Percentiles rank a stretch among this genome's conserved stretches.
phyloP scores from a whole-genome alignment of 1,140 invertebrate species.

The Drosophila simulans region DNA sequence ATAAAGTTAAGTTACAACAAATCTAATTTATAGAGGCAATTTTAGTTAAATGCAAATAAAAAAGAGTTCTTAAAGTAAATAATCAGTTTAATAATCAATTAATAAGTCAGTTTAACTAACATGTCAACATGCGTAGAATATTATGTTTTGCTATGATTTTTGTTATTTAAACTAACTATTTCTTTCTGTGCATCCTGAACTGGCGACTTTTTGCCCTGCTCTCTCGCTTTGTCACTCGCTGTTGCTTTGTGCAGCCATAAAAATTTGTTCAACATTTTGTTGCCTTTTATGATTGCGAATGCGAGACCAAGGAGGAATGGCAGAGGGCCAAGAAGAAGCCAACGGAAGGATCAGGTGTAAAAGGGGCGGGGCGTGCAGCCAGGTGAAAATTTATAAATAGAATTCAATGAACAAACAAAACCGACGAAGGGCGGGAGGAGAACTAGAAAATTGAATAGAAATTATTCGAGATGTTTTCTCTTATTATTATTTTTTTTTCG shows the following conservation, averaged over 20 bases:
- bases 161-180: not conserved
- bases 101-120: too few relatives aligned
- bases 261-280: slow-evolving; percentile 60
- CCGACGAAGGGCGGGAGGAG: not conserved
- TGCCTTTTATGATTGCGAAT: slow-evolving; percentile 52
- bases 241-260: slow-evolving; percentile 51
- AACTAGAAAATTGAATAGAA: slow-evolving; percentile 33
- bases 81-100: too few relatives aligned
- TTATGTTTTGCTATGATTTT: too few relatives aligned
- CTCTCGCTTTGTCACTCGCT: slow-evolving; percentile 28
- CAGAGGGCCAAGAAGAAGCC: slow-evolving; percentile 1
- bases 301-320: not conserved
- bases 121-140: too few relatives aligned
- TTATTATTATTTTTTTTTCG: slow-evolving; percentile 3
- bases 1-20: too few relatives aligned
- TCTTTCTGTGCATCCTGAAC: slow-evolving; percentile 6
- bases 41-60: too few relatives aligned
- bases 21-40: too few relatives aligned
- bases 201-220: slow-evolving; percentile 26
- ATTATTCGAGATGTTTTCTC: slow-evolving; percentile 28
- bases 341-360: slow-evolving; percentile 7
- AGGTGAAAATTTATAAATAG: slow-evolving; percentile 48
- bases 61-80: too few relatives aligned
- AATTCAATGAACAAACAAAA: slow-evolving; percentile 47
- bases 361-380: not conserved